Percentiles rank a stretch among this genome's conserved stretches.
Evolutionary conservation across 2,888 invertebrate species (phyloP).

Genomic region (Tetragnatha montana): DNA sequence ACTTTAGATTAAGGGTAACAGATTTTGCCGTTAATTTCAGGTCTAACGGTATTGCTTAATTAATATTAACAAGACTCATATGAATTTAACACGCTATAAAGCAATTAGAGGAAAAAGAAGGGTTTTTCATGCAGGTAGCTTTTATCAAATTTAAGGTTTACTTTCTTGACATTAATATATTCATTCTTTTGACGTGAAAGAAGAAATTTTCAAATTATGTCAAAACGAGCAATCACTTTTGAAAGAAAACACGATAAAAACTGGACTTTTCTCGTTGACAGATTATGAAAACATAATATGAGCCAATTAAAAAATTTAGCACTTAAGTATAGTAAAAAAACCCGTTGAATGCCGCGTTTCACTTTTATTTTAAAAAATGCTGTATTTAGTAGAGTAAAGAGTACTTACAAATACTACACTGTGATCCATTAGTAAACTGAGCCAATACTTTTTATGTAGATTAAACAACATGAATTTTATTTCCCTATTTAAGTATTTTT

Average conservation of each 20-base stretch:
- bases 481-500: too few species aligned
- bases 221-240: constrained; percentile 40
- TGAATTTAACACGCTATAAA: constrained; percentile 65
- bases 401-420: too few species aligned
- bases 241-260: constrained; percentile 38
- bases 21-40: constrained; percentile 53
- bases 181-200: constrained; percentile 52
- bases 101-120: constrained; percentile 43
- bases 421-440: too few species aligned
- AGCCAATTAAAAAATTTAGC: too few species aligned
- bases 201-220: constrained; percentile 50
- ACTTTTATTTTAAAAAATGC: too few species aligned
- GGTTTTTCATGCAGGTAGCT: constrained; percentile 27
- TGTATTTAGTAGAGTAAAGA: too few species aligned
- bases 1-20: constrained; percentile 63
- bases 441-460: too few species aligned
- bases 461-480: too few species aligned
- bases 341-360: too few species aligned
- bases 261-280: neutral
- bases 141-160: constrained; percentile 57
- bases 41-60: constrained; percentile 54
- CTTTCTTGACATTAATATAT: constrained; percentile 64
- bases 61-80: constrained; percentile 61
- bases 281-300: too few species aligned
- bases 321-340: too few species aligned